These are phyloP conservation scores for Imbricaverruca yamaguchii DNA, from an alignment of 2,888 invertebrate genomes.

Conservation along the genomic window DNA sequence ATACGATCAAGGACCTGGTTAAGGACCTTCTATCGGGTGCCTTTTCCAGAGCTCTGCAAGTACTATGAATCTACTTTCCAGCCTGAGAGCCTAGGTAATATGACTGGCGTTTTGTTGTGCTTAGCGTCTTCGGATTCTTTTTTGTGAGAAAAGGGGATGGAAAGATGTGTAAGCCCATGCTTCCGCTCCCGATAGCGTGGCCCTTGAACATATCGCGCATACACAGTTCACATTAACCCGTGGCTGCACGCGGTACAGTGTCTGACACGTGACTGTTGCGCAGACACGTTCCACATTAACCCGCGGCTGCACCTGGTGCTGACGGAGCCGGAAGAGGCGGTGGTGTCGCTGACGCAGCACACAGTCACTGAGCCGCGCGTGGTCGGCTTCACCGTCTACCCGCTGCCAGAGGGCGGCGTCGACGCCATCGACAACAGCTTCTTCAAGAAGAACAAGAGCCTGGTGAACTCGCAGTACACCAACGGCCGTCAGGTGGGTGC, in stretches of 20 bases:
- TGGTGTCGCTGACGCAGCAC: slow-evolving; percentile 80
- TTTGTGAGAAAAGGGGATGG: no score
- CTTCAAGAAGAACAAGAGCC: slow-evolving; percentile 76
- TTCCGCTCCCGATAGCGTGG: no score
- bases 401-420: slow-evolving; percentile 50
- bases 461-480: slow-evolving; percentile 82
- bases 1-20: no score
- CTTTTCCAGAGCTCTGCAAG: no score
- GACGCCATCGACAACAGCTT: slow-evolving; percentile 71
- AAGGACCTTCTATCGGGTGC: no score
- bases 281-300: slow-evolving; percentile 85
- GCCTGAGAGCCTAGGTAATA: no score
- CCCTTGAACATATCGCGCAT: slow-evolving; percentile 43
- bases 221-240: slow-evolving; percentile 88
- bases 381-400: slow-evolving; percentile 82
- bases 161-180: no score
- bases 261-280: slow-evolving; percentile 31
- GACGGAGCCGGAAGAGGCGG: slow-evolving; percentile 70
- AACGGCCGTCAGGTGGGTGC: slow-evolving; percentile 74
- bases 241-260: slow-evolving; percentile 63
- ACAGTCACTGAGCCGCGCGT: slow-evolving; percentile 76
- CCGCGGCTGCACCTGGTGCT: slow-evolving; percentile 76
- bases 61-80: no score
- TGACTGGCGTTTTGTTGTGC: no score
- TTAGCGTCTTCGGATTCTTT: no score